A percentile compares a stretch with the other conserved stretches of the same genome.
Conservation (phyloP, 2,888 invertebrate genomes). For the Caenorhabditis drosophilae region DNA sequence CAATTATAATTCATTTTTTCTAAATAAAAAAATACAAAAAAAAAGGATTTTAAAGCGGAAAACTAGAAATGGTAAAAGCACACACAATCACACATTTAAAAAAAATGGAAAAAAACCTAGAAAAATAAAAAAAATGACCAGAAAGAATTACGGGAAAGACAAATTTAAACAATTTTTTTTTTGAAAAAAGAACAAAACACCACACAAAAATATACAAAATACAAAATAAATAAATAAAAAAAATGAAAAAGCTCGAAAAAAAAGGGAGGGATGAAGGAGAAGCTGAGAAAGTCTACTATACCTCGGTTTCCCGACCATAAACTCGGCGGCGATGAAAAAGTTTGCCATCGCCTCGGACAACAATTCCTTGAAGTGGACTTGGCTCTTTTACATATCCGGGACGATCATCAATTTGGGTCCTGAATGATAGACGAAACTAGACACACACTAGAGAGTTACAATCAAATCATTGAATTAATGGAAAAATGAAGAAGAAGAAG, state of each 20-base stretch:
- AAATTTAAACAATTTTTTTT: too few relatives aligned
- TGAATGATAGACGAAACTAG: slow-evolving; percentile 1
- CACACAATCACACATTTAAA: too few relatives aligned
- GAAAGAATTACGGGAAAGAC: too few relatives aligned
- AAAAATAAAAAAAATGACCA: background rate
- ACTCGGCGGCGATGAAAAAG: slow-evolving; percentile 2
- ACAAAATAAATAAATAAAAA: too few relatives aligned
- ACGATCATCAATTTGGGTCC: slow-evolving; percentile 22
- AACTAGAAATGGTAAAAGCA: too few relatives aligned
- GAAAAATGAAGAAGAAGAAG: too few relatives aligned
- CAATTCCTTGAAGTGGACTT: slow-evolving; percentile 31
- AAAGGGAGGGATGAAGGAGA: too few relatives aligned
- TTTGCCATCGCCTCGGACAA: slow-evolving; percentile 29
- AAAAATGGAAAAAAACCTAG: slow-evolving; percentile 6
- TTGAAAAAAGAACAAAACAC: too few relatives aligned
- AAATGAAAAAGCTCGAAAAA: too few relatives aligned
- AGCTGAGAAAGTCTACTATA: too few relatives aligned
- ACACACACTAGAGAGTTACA: background rate
- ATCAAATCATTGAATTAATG: too few relatives aligned
- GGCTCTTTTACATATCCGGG: slow-evolving; percentile 28
- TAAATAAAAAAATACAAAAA: slow-evolving; percentile 3
- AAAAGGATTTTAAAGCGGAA: slow-evolving; percentile 2
- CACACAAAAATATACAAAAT: too few relatives aligned
- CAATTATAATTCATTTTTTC: slow-evolving; percentile 2
- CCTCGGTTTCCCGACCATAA: slow-evolving; percentile 27